These are phyloP conservation scores for Talpa occidentalis DNA, from an alignment of 2,113 vertebrate species.

Conservation along the genomic window DNA sequence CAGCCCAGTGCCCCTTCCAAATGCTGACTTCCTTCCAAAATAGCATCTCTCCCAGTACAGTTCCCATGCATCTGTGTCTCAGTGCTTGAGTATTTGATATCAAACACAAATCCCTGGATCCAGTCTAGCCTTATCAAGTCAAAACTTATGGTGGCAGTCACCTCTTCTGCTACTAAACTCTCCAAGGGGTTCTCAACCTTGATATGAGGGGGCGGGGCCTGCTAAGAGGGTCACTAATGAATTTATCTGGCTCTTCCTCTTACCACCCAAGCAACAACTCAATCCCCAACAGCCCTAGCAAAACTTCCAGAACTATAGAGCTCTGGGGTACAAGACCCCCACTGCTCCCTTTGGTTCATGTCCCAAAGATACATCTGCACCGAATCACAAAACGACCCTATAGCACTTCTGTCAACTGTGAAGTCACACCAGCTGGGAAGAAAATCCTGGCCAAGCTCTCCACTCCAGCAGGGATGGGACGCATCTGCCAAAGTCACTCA, in stretches of 20 bases:
- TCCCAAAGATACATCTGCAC: conserved; percentile 28
- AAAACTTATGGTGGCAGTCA: background rate
- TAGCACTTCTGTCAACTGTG: background rate
- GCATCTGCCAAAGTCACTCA: background rate
- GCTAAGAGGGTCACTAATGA: background rate
- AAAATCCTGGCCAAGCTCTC: background rate
- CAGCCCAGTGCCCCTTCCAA: background rate
- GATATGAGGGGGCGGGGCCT: background rate
- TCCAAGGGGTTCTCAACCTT: background rate
- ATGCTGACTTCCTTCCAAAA: background rate
- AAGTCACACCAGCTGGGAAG: conserved; percentile 37
- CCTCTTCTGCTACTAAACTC: background rate
- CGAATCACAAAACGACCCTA: background rate
- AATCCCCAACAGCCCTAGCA: background rate
- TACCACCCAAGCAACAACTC: background rate
- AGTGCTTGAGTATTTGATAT: background rate
- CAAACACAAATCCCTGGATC: background rate
- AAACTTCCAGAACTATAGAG: background rate
- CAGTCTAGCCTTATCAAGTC: background rate
- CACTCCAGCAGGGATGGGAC: background rate
- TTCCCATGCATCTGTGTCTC: background rate
- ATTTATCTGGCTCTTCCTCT: background rate
- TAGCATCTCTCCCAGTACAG: background rate
- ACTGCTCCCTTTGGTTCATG: background rate
- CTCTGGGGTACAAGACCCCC: background rate